Conservation (phyloP, 1,140 invertebrate species). For the Bombus pyrosoma region DNA sequence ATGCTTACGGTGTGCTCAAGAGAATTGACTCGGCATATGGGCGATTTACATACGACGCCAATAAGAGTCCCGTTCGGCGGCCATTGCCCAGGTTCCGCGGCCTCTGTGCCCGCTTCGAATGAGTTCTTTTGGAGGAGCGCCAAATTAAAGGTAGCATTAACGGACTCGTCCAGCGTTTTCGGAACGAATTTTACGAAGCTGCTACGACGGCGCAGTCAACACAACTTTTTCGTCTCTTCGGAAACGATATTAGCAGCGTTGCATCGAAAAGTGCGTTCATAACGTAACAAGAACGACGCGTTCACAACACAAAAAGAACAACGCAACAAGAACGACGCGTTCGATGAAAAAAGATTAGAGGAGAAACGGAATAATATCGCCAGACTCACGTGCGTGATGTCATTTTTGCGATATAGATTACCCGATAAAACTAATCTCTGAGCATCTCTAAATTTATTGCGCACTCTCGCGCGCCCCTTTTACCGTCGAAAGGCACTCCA, state of each 20-base stretch:
- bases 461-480: conserved; percentile 38
- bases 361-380: neutral
- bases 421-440: conserved; percentile 31
- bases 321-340: neutral
- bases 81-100: conserved; percentile 33
- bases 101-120: neutral
- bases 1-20: conserved; percentile 75
- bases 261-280: neutral
- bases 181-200: neutral
- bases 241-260: neutral
- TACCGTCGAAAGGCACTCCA: conserved; percentile 60
- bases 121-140: conserved; percentile 20
- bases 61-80: conserved; percentile 61
- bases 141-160: conserved; percentile 28
- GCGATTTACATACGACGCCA: conserved; percentile 78
- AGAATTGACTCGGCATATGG: conserved; percentile 79
- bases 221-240: neutral
- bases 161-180: neutral
- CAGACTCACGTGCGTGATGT: neutral
- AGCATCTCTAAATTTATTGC: conserved; percentile 51
- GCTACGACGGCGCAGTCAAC: too few relatives aligned
- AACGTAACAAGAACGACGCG: neutral
- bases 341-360: neutral
- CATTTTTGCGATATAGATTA: conserved; percentile 19
- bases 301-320: neutral